These are phyloP conservation scores for Phymorhynchus buccinoides DNA, from an alignment of 1,140 invertebrate genomes.

Conservation along the genomic window DNA sequence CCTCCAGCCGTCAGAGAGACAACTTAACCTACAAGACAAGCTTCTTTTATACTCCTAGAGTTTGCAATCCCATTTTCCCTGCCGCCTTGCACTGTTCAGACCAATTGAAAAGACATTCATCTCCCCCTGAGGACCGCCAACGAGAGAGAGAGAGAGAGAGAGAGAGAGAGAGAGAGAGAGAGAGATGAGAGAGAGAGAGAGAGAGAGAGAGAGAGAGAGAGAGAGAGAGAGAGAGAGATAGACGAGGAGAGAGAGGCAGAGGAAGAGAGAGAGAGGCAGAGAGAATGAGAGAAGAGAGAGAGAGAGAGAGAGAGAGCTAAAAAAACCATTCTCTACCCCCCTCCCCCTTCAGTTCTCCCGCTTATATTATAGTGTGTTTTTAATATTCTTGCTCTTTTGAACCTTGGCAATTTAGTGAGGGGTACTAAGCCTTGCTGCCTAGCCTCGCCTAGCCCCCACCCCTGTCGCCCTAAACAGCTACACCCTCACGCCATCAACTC, in stretches of 20 bases:
- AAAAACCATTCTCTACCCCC: too few species aligned
- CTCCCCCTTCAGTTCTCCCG: too few species aligned
- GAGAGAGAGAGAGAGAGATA: too few species aligned
- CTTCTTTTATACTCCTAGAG: background rate
- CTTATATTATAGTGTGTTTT: too few species aligned
- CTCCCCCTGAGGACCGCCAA: background rate
- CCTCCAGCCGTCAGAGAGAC: background rate
- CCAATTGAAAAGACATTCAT: constrained; percentile 26
- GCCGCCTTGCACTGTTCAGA: background rate
- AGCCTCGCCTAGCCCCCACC: background rate
- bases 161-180: background rate
- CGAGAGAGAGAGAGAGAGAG: background rate
- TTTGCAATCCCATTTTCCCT: background rate
- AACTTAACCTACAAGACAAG: constrained; percentile 12
- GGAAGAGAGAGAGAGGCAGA: too few species aligned
- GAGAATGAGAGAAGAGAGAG: too few species aligned
- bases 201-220: too few species aligned
- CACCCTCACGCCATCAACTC: background rate
- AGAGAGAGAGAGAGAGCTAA: too few species aligned
- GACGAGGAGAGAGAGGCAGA: too few species aligned
- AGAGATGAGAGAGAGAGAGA: too few species aligned
- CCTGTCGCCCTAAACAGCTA: too few species aligned
- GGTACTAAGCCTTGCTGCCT: background rate
- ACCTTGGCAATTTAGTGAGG: background rate
- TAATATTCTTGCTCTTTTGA: background rate